These are phyloP conservation scores for Nemopilema nomurai DNA, from an alignment of 30 jellyfish, hydroid and myxozoan genomes.

Conservation along the genomic window DNA sequence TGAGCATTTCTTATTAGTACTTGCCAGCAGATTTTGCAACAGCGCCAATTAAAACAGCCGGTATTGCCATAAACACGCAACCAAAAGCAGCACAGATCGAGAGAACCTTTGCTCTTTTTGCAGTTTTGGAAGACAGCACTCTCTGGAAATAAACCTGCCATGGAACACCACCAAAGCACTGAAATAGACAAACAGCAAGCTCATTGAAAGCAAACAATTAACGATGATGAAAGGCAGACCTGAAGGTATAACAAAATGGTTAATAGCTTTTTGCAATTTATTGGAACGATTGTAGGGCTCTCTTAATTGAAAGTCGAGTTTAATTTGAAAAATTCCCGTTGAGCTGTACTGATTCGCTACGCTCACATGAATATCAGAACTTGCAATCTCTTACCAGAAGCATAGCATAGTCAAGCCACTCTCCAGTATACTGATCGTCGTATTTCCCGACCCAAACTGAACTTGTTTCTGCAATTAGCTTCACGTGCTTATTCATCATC, in stretches of 20 bases:
- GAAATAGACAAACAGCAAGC: background rate
- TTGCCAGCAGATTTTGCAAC: conserved; percentile 85
- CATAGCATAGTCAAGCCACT: conserved; percentile 81
- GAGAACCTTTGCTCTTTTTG: conserved; percentile 62
- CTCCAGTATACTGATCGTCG: conserved; percentile 58
- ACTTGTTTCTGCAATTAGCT: conserved; percentile 42
- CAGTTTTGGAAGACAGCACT: conserved; percentile 77
- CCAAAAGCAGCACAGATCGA: conserved; percentile 87
- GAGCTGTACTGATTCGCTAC: too few species aligned
- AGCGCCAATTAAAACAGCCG: conserved; percentile 91
- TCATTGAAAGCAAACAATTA: too few species aligned
- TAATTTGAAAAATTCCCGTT: too few species aligned
- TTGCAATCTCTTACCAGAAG: conserved; percentile 85
- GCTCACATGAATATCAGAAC: too few species aligned
- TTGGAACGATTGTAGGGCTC: too few species aligned
- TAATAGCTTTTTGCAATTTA: too few species aligned
- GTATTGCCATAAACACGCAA: conserved; percentile 87
- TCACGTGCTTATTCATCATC: conserved; percentile 75
- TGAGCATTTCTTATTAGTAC: too few species aligned
- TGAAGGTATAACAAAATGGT: too few species aligned
- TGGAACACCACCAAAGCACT: conserved; percentile 94
- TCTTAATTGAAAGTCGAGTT: too few species aligned
- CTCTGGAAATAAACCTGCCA: conserved; percentile 96
- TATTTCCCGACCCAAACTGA: conserved; percentile 74
- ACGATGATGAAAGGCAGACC: too few species aligned